Evolutionary conservation across 1,140 invertebrate genomes (phyloP).

Genomic region (Zaprionus camerounensis): DNA sequence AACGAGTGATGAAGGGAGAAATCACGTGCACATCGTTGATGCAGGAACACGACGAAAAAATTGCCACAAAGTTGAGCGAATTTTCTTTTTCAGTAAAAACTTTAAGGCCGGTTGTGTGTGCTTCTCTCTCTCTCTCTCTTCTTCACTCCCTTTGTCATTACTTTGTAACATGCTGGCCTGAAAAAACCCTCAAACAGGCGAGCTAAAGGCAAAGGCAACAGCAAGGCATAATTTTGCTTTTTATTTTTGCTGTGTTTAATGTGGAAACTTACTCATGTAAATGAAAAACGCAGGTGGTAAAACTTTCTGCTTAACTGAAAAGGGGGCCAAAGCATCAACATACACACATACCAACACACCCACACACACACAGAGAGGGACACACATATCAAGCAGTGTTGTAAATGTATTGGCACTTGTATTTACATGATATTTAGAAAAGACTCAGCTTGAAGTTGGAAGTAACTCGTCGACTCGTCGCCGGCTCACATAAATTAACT

Average conservation of each 20-base stretch:
- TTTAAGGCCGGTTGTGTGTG: slow-evolving; percentile 12
- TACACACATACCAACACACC: slow-evolving; percentile 4
- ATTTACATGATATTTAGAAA: slow-evolving; percentile 66
- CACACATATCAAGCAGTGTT: neutral
- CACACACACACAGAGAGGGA: slow-evolving; percentile 5
- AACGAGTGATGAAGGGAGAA: neutral
- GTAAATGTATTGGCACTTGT: slow-evolving; percentile 63
- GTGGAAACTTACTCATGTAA: slow-evolving; percentile 79
- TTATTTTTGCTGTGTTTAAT: slow-evolving; percentile 65
- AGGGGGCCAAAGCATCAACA: slow-evolving; percentile 39
- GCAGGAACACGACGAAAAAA: slow-evolving; percentile 11
- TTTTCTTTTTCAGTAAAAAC: slow-evolving; percentile 30
- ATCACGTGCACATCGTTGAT: slow-evolving; percentile 31
- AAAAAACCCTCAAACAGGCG: slow-evolving; percentile 1
- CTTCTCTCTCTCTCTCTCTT: neutral
- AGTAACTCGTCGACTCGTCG: slow-evolving; percentile 9
- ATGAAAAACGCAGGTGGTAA: slow-evolving; percentile 75
- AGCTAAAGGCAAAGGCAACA: slow-evolving; percentile 18
- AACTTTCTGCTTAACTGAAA: slow-evolving; percentile 62
- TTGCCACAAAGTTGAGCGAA: slow-evolving; percentile 33
- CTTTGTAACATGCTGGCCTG: slow-evolving; percentile 8
- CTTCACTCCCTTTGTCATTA: neutral
- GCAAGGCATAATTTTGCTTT: slow-evolving; percentile 69
- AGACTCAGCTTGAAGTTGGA: slow-evolving; percentile 40
- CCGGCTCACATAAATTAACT: slow-evolving; percentile 66